Evolutionary conservation across 1,140 invertebrate genomes (phyloP), one percentile per base, ranked within the genome.

Genomic region (Drosophila burlai): DNA sequence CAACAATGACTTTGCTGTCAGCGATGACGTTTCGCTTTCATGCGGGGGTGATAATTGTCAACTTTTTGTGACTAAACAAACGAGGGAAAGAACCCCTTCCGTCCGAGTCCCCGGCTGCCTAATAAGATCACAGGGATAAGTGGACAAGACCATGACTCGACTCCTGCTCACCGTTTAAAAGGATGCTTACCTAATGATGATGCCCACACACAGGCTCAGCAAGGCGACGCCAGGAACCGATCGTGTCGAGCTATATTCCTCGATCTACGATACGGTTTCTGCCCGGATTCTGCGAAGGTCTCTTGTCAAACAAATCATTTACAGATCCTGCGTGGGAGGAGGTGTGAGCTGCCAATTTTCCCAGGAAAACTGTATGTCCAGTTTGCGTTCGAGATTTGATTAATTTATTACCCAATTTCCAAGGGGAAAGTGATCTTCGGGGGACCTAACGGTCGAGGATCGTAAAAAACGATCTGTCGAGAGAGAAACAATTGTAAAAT

Each of bases 271-370:
- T 55, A 38, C 11, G 31, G 47, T 26, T 63, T 38, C 50, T 24
- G 72, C 21, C 59, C 40, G 60, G 55, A 59, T 85, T 85, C 82
- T 78, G 74, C 79, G 82, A 85, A 85, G 76, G 59, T 52, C 62
- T 71, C 62, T 79, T 85, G 82, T 85, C 82, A 85, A 85, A 85
- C 82, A 85, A 85, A 85, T 85, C 82, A 86, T 81, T 82, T 85
- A 85, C 79, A 72, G 73, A 85, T 77, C 63, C 43, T 45, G n/a
- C 15, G 63, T 47, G 29, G 76, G 80, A 36, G 76, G 83, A 84
- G 82, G 82, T 85, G 82, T 85, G 82, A 81, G 78, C 78, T 81
- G 82, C 68, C 81, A 65, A 81, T 86, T 57, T 84, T 85, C 68
- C 82, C 68, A 64, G 55, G 83, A 86, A 85, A 85, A 69, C 26